A percentile compares a stretch with the other conserved stretches of the same genome.
Conservation (phyloP, 2,797 vertebrate species). For the Hyperoplus immaculatus region DNA sequence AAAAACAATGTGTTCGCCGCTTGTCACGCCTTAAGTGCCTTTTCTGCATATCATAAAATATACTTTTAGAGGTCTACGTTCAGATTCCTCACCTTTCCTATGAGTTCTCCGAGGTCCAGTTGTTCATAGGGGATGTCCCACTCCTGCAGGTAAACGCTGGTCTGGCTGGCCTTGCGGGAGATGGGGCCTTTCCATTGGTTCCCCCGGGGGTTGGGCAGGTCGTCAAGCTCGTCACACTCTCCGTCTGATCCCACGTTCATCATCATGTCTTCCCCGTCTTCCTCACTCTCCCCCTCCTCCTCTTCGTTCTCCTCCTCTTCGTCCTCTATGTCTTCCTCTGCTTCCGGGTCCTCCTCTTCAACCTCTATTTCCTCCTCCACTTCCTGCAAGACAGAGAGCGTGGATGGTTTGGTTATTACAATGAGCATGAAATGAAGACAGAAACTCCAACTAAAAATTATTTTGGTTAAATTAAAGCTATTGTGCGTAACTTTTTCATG, state of each 20-base stretch:
- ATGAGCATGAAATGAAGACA: neutral
- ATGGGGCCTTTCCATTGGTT: constrained; percentile 93
- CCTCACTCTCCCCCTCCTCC: constrained; percentile 70
- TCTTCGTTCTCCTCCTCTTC: constrained; percentile 69
- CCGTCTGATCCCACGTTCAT: constrained; percentile 88
- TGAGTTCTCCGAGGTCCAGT: constrained; percentile 94
- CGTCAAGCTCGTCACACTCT: constrained; percentile 93
- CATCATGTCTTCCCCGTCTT: constrained; percentile 84
- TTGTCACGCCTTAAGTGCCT: no score
- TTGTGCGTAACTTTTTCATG: no score
- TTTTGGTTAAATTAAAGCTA: neutral
- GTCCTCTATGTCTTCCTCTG: constrained; percentile 65
- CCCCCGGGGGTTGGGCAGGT: constrained; percentile 89
- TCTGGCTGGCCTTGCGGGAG: constrained; percentile 95
- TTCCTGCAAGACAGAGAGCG: constrained; percentile 50
- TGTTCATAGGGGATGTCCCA: constrained; percentile 99
- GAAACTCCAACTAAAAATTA: neutral
- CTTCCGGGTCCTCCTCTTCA: constrained; percentile 70
- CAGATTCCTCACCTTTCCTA: constrained; percentile 89
- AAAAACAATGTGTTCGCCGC: no score
- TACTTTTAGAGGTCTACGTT: constrained; percentile 70
- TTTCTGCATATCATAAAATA: no score
- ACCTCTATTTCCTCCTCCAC: constrained; percentile 76
- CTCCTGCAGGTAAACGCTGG: constrained; percentile 97
- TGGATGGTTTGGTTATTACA: neutral